Conservation (phyloP, 1,140 invertebrate species). For the Antheraea mylitta region DNA sequence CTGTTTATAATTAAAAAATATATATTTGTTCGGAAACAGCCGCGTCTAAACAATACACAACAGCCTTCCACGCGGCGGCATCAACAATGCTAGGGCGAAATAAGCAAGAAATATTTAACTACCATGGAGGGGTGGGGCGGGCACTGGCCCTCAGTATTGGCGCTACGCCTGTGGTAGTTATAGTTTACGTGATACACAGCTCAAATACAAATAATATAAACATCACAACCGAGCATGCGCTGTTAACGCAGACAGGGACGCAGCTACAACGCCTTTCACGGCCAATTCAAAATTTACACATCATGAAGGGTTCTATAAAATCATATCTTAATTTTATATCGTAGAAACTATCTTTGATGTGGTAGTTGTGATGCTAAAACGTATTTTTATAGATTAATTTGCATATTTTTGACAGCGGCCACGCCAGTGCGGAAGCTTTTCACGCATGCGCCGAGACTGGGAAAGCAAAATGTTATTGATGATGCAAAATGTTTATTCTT, state of each 20-base stretch:
- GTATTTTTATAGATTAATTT: conserved; percentile 75
- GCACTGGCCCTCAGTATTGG: conserved; percentile 73
- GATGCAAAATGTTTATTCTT: conserved; percentile 77
- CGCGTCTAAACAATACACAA: conserved; percentile 75
- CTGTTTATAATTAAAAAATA: conserved; percentile 38
- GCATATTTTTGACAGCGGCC: conserved; percentile 71
- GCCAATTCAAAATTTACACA: conserved; percentile 15
- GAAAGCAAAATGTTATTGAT: conserved; percentile 64
- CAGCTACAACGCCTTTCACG: conserved; percentile 26
- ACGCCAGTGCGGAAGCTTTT: conserved; percentile 28
- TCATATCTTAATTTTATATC: conserved; percentile 18
- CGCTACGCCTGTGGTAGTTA: conserved; percentile 78
- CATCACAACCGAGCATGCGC: conserved; percentile 76
- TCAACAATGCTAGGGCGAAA: conserved; percentile 80
- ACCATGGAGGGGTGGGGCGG: conserved; percentile 69
- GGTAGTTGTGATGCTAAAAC: conserved; percentile 57
- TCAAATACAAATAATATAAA: conserved; percentile 81
- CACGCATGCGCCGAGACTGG: conserved; percentile 57
- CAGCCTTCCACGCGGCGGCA: conserved; percentile 69
- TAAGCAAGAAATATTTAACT: conserved; percentile 81
- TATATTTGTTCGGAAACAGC: conserved; percentile 56
- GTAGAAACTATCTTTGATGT: conserved; percentile 39
- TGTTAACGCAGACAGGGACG: conserved; percentile 60
- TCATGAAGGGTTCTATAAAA: not conserved
- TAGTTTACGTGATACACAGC: conserved; percentile 80